Evolutionary conservation across 2,797 vertebrate species (phyloP).

Genomic region (Alectoris magna): DNA sequence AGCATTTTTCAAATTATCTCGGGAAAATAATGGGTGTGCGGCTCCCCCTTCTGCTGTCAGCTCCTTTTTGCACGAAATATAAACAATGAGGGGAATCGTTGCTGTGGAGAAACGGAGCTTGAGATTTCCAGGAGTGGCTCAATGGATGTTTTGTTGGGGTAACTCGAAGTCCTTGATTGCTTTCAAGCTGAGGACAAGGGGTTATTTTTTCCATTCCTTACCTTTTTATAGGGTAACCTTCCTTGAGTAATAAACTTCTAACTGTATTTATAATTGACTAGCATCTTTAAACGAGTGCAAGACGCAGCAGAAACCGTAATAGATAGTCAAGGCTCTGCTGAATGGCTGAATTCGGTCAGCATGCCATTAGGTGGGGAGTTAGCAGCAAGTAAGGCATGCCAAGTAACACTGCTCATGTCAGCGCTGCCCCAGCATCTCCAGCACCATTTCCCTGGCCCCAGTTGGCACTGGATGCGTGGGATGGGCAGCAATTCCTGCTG

Average conservation of each 20-base stretch:
- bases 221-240: background rate
- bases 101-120: slow-evolving; percentile 6
- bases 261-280: slow-evolving; percentile 31
- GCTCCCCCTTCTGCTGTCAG: slow-evolving; percentile 47
- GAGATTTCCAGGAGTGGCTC: slow-evolving; percentile 14
- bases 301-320: slow-evolving; percentile 31
- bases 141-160: background rate
- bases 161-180: background rate
- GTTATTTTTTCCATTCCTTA: background rate
- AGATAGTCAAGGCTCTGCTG: background rate
- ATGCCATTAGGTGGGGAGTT: background rate
- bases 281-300: slow-evolving; percentile 45
- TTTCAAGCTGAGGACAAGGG: background rate
- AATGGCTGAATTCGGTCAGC: background rate
- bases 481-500: background rate
- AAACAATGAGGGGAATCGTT: slow-evolving; percentile 61
- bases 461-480: rapidly evolving
- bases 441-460: rapidly evolving
- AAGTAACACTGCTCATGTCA: background rate
- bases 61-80: slow-evolving; percentile 53
- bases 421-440: background rate
- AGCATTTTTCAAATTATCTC: slow-evolving; percentile 75
- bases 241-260: slow-evolving; percentile 26
- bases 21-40: slow-evolving; percentile 51
- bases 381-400: background rate